phyloP scores from a whole-genome alignment of 2,113 vertebrate genomes.

The Menidia beryllina region DNA sequence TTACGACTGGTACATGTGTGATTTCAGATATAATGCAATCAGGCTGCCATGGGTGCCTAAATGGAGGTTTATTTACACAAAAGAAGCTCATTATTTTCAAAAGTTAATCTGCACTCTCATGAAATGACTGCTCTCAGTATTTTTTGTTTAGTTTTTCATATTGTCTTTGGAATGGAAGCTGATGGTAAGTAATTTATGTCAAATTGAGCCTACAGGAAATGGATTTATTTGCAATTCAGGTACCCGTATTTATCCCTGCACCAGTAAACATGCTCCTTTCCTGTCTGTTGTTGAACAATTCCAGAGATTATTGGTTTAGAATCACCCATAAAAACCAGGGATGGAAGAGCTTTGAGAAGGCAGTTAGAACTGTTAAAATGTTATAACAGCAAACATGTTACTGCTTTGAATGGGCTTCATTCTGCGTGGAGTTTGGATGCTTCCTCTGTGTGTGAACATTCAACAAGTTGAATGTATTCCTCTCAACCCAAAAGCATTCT shows the following conservation, averaged over 20 bases:
- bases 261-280: not conserved
- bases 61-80: conserved; percentile 9
- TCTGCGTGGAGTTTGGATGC: not conserved
- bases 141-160: not conserved
- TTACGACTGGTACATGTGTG: not conserved
- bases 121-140: not conserved
- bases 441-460: not conserved
- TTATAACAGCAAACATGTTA: not conserved
- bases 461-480: not conserved
- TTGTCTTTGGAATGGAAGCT: not conserved
- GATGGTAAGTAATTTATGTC: not conserved
- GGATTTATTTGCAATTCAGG: not conserved
- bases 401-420: not conserved
- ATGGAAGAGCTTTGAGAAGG: not conserved
- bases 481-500: not conserved
- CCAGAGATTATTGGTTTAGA: no score
- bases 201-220: not conserved
- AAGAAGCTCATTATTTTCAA: not conserved
- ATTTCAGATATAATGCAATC: conserved; percentile 10
- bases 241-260: not conserved
- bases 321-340: no score
- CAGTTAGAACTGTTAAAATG: not conserved
- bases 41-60: conserved; percentile 8
- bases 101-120: not conserved
- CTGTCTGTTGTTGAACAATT: not conserved